Percentiles rank a stretch among this genome's conserved stretches.
Evolutionary conservation across 2,797 vertebrate genomes (phyloP).

Genomic region (Myioborus miniatus): DNA sequence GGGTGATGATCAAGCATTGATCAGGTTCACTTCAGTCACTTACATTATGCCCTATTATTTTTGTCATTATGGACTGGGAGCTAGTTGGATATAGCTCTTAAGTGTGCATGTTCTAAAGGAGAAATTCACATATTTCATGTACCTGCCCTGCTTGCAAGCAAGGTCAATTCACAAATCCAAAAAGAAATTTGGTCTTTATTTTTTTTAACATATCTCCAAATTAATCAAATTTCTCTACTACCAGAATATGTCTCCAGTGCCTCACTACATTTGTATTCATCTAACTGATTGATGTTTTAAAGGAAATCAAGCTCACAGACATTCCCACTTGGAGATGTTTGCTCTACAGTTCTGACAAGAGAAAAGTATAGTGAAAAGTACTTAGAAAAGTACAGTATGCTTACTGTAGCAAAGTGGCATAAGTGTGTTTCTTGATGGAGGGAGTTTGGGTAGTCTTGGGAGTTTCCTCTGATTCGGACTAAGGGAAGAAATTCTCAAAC

Average conservation of each 20-base stretch:
- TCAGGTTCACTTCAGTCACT: background rate
- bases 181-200: background rate
- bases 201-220: background rate
- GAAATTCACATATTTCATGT: fast-evolving
- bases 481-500: background rate
- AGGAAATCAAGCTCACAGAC: constrained; percentile 17
- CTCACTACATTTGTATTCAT: background rate
- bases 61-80: background rate
- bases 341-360: constrained; percentile 42
- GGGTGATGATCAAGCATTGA: background rate
- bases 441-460: background rate
- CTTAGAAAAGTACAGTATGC: constrained; percentile 14
- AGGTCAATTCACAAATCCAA: background rate
- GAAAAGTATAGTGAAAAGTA: constrained; percentile 23
- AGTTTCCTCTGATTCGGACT: background rate
- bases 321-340: constrained; percentile 22
- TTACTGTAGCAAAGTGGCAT: background rate
- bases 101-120: background rate
- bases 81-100: fast-evolving
- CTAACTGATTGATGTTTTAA: constrained; percentile 18
- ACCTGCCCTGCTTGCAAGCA: background rate
- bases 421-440: background rate
- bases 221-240: background rate
- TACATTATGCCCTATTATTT: background rate
- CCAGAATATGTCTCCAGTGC: background rate